phyloP scores from a whole-genome alignment of 1,140 invertebrate species.

The Caerostris extrusa region DNA sequence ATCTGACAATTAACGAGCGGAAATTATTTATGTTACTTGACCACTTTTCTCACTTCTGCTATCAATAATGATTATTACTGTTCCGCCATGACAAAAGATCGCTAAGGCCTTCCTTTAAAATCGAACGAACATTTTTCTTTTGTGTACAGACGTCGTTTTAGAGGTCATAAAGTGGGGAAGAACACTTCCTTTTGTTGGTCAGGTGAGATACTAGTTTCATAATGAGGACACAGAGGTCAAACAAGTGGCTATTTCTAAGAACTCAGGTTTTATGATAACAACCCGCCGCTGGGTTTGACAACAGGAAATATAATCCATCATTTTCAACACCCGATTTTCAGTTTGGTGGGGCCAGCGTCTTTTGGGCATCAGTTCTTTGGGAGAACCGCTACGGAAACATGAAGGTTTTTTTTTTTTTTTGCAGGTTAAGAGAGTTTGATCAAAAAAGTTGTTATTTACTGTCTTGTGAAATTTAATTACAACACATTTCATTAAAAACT shows the following conservation, averaged over 20 bases:
- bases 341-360: neutral
- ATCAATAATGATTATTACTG: too few relatives aligned
- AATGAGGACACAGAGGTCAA: constrained; percentile 22
- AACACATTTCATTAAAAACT: too few relatives aligned
- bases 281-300: neutral
- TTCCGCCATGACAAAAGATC: too few relatives aligned
- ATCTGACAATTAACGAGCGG: too few relatives aligned
- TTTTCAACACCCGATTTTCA: neutral
- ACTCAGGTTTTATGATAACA: neutral
- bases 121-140: too few relatives aligned
- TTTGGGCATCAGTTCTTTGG: neutral
- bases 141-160: too few relatives aligned
- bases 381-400: neutral
- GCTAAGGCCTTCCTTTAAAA: too few relatives aligned
- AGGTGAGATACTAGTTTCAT: constrained; percentile 15
- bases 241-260: neutral
- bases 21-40: too few relatives aligned
- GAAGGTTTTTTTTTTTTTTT: neutral
- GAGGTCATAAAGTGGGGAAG: neutral
- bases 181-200: neutral
- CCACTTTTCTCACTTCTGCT: too few relatives aligned
- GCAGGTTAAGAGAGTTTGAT: too few relatives aligned
- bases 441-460: too few relatives aligned
- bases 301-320: neutral
- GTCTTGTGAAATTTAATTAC: too few relatives aligned